Evolutionary conservation across 2,113 vertebrate genomes (phyloP).

Genomic region (Axis porcinus): DNA sequence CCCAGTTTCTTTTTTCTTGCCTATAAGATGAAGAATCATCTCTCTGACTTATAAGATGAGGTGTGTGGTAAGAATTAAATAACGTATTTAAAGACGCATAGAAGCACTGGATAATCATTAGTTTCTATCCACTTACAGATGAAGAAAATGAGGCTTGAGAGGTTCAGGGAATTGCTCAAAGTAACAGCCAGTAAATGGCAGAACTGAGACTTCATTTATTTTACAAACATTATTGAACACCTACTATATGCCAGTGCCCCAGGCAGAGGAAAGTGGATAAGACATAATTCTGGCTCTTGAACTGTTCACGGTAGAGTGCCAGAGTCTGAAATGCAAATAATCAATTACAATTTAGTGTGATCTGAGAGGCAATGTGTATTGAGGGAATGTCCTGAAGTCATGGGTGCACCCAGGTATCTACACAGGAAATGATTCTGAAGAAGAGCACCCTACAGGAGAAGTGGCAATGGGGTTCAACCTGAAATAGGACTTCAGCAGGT

Average conservation of each 20-base stretch:
- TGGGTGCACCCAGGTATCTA: not conserved
- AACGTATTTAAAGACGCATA: not conserved
- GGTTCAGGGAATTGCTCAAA: conserved; percentile 18
- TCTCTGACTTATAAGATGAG: not conserved
- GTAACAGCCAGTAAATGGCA: conserved; percentile 12
- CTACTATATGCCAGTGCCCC: conserved; percentile 45
- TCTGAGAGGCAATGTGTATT: not conserved
- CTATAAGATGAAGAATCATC: not conserved
- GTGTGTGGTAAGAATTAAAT: not conserved
- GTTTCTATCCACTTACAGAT: not conserved
- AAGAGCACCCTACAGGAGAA: not conserved
- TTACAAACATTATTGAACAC: conserved; percentile 62
- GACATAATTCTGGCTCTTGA: conserved; percentile 1
- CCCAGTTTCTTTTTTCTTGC: not conserved
- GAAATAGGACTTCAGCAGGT: not conserved
- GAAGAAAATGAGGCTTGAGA: conserved; percentile 39
- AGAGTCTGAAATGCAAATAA: conserved; percentile 23
- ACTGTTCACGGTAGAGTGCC: not conserved
- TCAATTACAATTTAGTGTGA: not conserved
- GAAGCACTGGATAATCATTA: not conserved
- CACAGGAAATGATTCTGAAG: not conserved
- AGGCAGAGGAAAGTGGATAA: conserved; percentile 12
- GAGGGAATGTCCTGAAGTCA: not conserved
- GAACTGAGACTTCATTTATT: conserved; percentile 55
- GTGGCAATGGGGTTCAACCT: not conserved